phyloP scores from a whole-genome alignment of 2,113 vertebrate genomes.

The Meles meles region DNA sequence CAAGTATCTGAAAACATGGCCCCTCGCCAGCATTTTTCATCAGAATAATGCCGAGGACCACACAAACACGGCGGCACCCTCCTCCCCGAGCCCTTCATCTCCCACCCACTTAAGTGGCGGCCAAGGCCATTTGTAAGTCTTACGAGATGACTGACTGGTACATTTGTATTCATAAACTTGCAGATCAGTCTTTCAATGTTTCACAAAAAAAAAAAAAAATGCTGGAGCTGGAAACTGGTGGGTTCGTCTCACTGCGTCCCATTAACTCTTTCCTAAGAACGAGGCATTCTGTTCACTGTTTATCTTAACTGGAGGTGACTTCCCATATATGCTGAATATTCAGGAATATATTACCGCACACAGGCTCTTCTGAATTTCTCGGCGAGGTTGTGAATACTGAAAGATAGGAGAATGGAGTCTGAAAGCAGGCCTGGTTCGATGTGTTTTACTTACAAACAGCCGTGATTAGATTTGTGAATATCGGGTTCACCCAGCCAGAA shows the following conservation, averaged over 20 bases:
- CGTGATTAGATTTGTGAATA: slow-evolving; percentile 31
- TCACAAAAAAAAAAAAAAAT: slow-evolving; percentile 15
- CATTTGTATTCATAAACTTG: slow-evolving; percentile 54
- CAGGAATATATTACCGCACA: background rate
- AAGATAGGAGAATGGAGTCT: background rate
- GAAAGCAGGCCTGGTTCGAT: background rate
- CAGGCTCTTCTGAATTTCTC: background rate
- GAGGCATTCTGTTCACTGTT: background rate
- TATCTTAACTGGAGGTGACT: background rate
- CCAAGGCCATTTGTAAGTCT: slow-evolving; percentile 56
- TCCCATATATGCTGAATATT: background rate
- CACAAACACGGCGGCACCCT: slow-evolving; percentile 43
- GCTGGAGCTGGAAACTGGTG: slow-evolving; percentile 12
- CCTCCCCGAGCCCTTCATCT: slow-evolving; percentile 12
- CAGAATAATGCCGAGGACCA: slow-evolving; percentile 29
- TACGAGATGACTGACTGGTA: background rate
- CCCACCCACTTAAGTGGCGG: slow-evolving; percentile 20
- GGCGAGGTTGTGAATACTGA: background rate
- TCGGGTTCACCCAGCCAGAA: slow-evolving; percentile 57
- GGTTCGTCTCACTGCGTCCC: background rate
- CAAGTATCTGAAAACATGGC: slow-evolving; percentile 61
- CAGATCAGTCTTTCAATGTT: background rate
- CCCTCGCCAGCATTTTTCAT: slow-evolving; percentile 64
- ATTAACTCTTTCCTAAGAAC: slow-evolving; percentile 13
- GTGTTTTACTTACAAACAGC: slow-evolving; percentile 48